Percentiles rank a stretch among this genome's conserved stretches.
phyloP scores from a whole-genome alignment of 2,797 vertebrate genomes.

The Trachops cirrhosus region DNA sequence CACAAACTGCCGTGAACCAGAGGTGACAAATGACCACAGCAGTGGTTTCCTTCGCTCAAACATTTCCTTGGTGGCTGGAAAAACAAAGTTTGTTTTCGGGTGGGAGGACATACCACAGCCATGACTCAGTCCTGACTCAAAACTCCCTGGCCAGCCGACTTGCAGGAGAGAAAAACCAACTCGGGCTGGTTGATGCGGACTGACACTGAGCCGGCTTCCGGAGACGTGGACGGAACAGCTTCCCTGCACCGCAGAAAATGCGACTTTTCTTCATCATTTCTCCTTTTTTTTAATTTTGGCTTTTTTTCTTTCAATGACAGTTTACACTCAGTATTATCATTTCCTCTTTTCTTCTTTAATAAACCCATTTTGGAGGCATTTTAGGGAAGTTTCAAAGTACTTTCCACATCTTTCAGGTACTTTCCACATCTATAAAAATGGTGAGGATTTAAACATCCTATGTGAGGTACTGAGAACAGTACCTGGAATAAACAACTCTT shows the following conservation, averaged over 20 bases:
- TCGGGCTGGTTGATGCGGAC: neutral
- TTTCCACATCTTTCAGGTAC: neutral
- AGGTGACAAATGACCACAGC: neutral
- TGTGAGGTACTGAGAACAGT: neutral
- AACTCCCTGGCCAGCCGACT: neutral
- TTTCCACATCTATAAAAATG: neutral
- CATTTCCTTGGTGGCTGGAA: neutral
- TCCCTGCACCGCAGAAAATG: neutral
- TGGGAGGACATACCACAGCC: neutral
- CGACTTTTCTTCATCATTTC: neutral
- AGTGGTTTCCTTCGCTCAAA: neutral
- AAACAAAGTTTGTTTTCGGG: conserved; percentile 34
- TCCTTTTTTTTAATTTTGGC: too few relatives aligned
- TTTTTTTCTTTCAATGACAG: neutral
- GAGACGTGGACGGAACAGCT: neutral
- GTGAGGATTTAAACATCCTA: neutral
- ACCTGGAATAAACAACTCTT: neutral
- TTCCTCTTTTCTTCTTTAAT: neutral
- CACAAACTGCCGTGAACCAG: neutral
- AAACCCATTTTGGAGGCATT: neutral
- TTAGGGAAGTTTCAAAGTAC: neutral
- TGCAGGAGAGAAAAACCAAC: neutral
- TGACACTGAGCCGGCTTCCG: neutral
- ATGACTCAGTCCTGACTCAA: conserved; percentile 52
- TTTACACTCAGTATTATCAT: neutral